A percentile compares a stretch with the other conserved stretches of the same genome.
These are phyloP conservation scores for Thalassarche chlororhynchos DNA, from an alignment of 2,113 vertebrate species.

Conservation along the genomic window DNA sequence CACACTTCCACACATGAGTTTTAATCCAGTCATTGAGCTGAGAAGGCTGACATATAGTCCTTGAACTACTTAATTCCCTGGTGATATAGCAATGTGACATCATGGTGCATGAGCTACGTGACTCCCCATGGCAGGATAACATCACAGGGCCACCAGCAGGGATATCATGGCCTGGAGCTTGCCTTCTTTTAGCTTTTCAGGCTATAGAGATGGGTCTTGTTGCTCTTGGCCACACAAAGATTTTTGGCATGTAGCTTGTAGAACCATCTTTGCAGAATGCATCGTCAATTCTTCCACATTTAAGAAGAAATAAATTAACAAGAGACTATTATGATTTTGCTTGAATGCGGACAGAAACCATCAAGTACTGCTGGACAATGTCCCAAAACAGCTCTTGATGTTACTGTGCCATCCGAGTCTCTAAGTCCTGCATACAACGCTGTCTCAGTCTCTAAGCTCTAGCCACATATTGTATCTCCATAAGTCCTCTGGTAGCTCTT, in stretches of 20 bases:
- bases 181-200: background rate
- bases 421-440: background rate
- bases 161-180: background rate
- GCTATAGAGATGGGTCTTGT: background rate
- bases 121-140: background rate
- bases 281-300: background rate
- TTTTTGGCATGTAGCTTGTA: background rate
- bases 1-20: background rate
- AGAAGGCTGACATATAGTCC: background rate
- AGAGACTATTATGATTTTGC: background rate
- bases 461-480: background rate
- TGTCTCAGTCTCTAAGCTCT: background rate
- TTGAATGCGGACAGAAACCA: background rate
- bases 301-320: background rate
- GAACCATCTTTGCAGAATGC: background rate
- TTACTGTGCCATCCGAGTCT: background rate
- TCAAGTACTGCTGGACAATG: background rate
- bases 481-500: background rate
- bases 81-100: background rate
- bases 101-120: background rate
- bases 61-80: background rate
- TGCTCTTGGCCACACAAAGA: background rate
- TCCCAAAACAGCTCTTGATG: background rate
- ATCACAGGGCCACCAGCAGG: background rate
- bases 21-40: background rate